Conservation (phyloP, 2,888 invertebrate genomes). For the Bellardia pandia region DNA sequence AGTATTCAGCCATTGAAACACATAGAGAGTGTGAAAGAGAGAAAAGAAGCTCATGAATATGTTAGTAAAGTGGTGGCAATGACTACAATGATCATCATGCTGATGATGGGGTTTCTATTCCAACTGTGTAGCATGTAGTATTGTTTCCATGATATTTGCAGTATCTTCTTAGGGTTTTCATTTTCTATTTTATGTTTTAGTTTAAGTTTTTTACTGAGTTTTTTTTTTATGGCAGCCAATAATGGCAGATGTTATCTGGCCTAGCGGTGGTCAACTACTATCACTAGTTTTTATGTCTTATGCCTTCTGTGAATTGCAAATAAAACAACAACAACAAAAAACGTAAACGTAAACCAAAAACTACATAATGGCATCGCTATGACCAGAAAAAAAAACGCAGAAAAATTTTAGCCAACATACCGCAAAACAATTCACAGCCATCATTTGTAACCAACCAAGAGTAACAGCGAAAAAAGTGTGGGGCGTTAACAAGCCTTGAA, state of each 20-base stretch:
- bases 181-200: slow-evolving; percentile 37
- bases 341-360: neutral
- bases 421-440: slow-evolving; percentile 24
- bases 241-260: slow-evolving; percentile 69
- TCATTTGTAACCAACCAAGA: neutral
- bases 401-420: slow-evolving; percentile 14
- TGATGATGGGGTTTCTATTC: slow-evolving; percentile 55
- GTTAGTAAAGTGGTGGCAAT: slow-evolving; percentile 26
- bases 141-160: slow-evolving; percentile 32
- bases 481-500: slow-evolving; percentile 65
- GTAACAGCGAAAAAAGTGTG: slow-evolving; percentile 29
- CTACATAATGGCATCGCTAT: neutral
- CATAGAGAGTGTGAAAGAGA: neutral
- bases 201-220: slow-evolving; percentile 11
- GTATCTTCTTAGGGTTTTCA: slow-evolving; percentile 13
- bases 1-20: neutral
- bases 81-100: slow-evolving; percentile 29
- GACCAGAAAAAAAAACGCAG: neutral
- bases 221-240: slow-evolving; percentile 49
- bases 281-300: slow-evolving; percentile 62
- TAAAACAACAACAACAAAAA: neutral
- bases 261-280: slow-evolving; percentile 66
- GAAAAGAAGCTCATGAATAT: slow-evolving; percentile 24
- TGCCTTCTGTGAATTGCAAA: slow-evolving; percentile 62
- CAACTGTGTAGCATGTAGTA: slow-evolving; percentile 38